Percentiles rank a stretch among this genome's conserved stretches.
Evolutionary conservation across 1,140 invertebrate species (phyloP).

Genomic region (Micrasema minimum): DNA sequence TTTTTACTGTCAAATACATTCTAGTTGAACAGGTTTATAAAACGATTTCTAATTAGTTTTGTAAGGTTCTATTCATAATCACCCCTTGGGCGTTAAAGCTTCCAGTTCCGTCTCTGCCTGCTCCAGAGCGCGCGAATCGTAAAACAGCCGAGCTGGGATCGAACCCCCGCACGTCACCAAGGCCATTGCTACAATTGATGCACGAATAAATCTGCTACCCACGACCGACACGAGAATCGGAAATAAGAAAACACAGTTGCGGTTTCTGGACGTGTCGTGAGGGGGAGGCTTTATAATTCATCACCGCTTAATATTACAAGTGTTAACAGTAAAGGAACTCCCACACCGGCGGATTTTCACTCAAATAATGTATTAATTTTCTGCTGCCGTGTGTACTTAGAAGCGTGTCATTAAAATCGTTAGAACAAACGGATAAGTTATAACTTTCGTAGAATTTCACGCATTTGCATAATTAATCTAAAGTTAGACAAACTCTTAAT

Average conservation of each 20-base stretch:
- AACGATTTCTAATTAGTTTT: no score
- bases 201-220: conserved; percentile 36
- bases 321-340: conserved; percentile 15
- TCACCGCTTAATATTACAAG: conserved; percentile 34
- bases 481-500: no score
- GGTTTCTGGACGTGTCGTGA: conserved; percentile 29
- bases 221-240: conserved; percentile 22
- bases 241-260: conserved; percentile 37
- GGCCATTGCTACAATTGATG: conserved; percentile 42
- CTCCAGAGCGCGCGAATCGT: not conserved
- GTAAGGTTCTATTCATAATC: no score
- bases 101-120: not conserved
- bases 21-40: no score
- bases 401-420: no score
- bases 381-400: no score
- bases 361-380: not conserved
- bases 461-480: no score
- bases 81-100: no score
- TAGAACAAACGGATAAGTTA: no score
- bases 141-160: conserved; percentile 18
- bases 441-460: no score
- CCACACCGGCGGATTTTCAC: conserved; percentile 10
- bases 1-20: no score
- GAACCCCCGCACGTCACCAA: conserved; percentile 37
- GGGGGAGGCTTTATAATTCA: conserved; percentile 38